Evolutionary conservation across 1,140 invertebrate genomes (phyloP).

Genomic region (Sitobion miscanthi): DNA sequence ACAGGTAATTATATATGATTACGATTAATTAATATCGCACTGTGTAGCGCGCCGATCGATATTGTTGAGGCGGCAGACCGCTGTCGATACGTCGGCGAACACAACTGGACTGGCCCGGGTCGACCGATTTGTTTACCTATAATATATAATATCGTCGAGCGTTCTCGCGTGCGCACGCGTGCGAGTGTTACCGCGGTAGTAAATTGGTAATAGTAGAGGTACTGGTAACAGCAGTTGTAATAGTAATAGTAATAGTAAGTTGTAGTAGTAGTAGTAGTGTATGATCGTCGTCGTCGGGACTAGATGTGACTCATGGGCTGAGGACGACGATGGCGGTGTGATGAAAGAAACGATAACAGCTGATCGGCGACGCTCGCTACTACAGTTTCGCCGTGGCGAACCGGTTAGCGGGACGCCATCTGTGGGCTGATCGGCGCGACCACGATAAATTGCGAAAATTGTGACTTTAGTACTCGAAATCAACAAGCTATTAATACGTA

Average conservation of each 20-base stretch:
- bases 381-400: background rate
- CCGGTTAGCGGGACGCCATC: background rate
- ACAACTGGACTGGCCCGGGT: background rate
- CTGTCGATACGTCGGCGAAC: background rate
- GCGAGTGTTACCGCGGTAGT: background rate
- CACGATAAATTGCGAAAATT: background rate
- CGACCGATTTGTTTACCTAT: slow-evolving; percentile 29
- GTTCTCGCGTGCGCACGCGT: background rate
- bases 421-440: background rate
- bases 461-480: background rate
- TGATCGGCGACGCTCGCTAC: background rate
- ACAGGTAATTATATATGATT: background rate
- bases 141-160: background rate
- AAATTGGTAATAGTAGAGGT: background rate
- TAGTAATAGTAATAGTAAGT: background rate
- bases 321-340: background rate
- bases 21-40: background rate
- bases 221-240: background rate
- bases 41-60: background rate
- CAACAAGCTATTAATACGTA: background rate
- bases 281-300: background rate
- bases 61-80: background rate
- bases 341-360: background rate
- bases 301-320: background rate
- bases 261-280: background rate